These are phyloP conservation scores for Thamnaconus septentrionalis DNA, from an alignment of 2,113 vertebrate species.

Conservation along the genomic window DNA sequence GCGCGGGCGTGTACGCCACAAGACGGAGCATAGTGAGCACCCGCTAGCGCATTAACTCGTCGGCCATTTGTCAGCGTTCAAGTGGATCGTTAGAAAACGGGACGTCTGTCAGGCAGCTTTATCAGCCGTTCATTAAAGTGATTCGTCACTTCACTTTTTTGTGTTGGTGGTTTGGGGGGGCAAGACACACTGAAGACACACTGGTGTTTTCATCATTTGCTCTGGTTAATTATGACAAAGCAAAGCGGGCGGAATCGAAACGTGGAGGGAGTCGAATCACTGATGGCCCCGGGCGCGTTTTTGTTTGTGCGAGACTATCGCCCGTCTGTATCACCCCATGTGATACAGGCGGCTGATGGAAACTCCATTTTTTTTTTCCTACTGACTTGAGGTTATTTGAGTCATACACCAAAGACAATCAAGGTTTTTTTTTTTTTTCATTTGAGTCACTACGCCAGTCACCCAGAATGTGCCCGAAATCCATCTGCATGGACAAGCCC, in stretches of 20 bases:
- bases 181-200: too few relatives aligned
- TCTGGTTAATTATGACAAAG: conserved; percentile 31
- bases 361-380: conserved; percentile 40
- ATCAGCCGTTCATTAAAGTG: conserved; percentile 41
- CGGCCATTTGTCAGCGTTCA: conserved; percentile 46
- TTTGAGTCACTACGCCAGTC: too few relatives aligned
- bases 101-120: conserved; percentile 35
- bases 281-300: conserved; percentile 10
- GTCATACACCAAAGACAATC: too few relatives aligned
- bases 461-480: too few relatives aligned
- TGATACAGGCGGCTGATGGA: conserved; percentile 37
- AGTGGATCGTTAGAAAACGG: conserved; percentile 38
- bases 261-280: conserved; percentile 4
- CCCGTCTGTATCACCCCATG: conserved; percentile 29
- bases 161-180: conserved; percentile 19
- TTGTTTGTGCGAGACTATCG: neutral
- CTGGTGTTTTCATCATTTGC: conserved; percentile 36
- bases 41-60: conserved; percentile 41
- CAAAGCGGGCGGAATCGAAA: conserved; percentile 1
- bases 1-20: neutral
- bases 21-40: conserved; percentile 11
- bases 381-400: too few relatives aligned
- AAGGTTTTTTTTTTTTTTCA: too few relatives aligned
- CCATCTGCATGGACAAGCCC: too few relatives aligned
- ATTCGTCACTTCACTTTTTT: conserved; percentile 44